These are phyloP conservation scores for Drosophila neocordata DNA, from an alignment of 1,140 invertebrate genomes.

Conservation along the genomic window DNA sequence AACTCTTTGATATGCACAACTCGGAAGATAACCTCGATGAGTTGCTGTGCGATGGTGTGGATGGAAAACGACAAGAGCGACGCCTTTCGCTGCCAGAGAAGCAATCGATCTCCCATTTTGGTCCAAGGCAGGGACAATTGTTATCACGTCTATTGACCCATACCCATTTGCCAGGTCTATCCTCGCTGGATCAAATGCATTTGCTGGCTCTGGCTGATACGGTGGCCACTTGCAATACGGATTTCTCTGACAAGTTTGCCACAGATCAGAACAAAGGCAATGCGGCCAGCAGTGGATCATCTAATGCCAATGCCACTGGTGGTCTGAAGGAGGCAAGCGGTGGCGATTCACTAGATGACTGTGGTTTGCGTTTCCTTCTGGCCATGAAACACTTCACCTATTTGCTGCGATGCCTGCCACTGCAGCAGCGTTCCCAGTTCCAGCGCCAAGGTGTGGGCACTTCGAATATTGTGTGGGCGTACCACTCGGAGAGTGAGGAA, in stretches of 20 bases:
- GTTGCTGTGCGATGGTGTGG: slow-evolving; percentile 87
- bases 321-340: slow-evolving; percentile 86
- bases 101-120: slow-evolving; percentile 91
- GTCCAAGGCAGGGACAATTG: slow-evolving; percentile 89
- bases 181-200: slow-evolving; percentile 99
- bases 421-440: slow-evolving; percentile 92
- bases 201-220: slow-evolving; percentile 98
- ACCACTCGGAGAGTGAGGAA: slow-evolving; percentile 99
- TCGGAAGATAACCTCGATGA: slow-evolving; percentile 93
- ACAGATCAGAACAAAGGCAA: slow-evolving; percentile 87
- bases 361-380: slow-evolving; percentile 96
- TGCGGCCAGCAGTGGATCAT: background rate
- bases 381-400: slow-evolving; percentile 99
- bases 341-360: slow-evolving; percentile 97
- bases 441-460: slow-evolving; percentile 95
- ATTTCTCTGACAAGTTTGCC: slow-evolving; percentile 92
- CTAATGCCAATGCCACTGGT: slow-evolving; percentile 83
- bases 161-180: slow-evolving; percentile 97
- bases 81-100: slow-evolving; percentile 87
- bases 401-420: slow-evolving; percentile 93
- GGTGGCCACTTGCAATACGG: slow-evolving; percentile 95
- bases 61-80: slow-evolving; percentile 85
- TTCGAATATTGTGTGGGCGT: slow-evolving; percentile 98
- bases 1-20: slow-evolving; percentile 91
- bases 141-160: slow-evolving; percentile 96